Base-by-base conservation (phyloP, 2,888 invertebrate genomes). In the Lithodes maja region DNA sequence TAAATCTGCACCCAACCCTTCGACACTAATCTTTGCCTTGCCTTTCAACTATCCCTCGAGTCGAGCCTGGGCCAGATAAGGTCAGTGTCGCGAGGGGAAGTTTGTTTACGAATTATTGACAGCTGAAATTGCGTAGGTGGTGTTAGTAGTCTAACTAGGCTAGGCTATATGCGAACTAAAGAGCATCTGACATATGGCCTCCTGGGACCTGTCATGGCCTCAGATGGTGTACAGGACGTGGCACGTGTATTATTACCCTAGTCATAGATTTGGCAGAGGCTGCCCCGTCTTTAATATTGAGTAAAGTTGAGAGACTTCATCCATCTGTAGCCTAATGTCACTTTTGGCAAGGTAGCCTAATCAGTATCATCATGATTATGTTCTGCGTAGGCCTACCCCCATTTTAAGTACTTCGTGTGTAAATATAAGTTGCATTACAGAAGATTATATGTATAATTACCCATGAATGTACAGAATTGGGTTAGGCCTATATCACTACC, bases 61-160 rank as follows among this genome's bases (percentile, higher is more conserved):
- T n/a, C n/a, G 17, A n/a, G 17, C 12, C 71, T 71, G 71, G 3
- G 3, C n/a, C 15, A 71, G n/a, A 71, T n/a, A 71, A 71, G 71
- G 71, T 71, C n/a, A 71, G 71, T 71, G 15, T 71, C n/a, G 17
- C 3, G 78, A 52, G 9, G 33, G 68, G 3, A 55, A 71, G 83
- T 87, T 87, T 87, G 78, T 83, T 87, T 83, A 88, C 84, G 80
- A 71, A 85, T 84, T 88, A 88, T 88, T 88, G 88, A 88, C 85
- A 88, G 79, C 61, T 83, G 88, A 85, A 81, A 85, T 85, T 85
- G 88, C 88, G 88, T 88, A 88, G 88, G 88, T 61, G 88, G 61
- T 79, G 53, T 17, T 79, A 69, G 33, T 33, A 53, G n/a, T 49
- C 9, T 50, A 78, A 49, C 15, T 15, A 33, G 49, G 3, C 15